Evolutionary conservation across 1,140 invertebrate genomes (phyloP).

Genomic region (Sesamia nonagrioides): DNA sequence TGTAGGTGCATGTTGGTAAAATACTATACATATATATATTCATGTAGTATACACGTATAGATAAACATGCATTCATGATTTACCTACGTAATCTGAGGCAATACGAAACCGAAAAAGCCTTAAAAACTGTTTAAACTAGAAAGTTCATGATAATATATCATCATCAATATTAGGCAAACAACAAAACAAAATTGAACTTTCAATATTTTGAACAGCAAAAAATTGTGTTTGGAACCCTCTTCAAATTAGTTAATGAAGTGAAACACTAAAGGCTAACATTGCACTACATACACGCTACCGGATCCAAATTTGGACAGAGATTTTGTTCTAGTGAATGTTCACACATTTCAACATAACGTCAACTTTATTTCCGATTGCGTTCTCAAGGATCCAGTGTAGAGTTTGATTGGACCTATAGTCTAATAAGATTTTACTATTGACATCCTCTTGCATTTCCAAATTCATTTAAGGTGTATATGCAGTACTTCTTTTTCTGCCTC

Average conservation of each 20-base stretch:
- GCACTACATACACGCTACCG: not conserved
- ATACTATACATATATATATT: not conserved
- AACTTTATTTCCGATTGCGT: not conserved
- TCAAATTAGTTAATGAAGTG: constrained; percentile 62
- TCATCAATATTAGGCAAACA: not conserved
- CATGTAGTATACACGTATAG: too few relatives aligned
- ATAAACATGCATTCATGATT: too few relatives aligned
- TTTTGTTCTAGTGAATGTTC: not conserved
- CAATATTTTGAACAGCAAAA: constrained; percentile 38
- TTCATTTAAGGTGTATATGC: too few relatives aligned
- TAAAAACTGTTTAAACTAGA: constrained; percentile 5
- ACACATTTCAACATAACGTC: too few relatives aligned
- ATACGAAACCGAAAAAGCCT: not conserved
- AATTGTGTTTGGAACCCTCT: constrained; percentile 53
- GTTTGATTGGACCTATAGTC: too few relatives aligned
- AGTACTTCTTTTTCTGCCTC: not conserved
- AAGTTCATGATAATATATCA: constrained; percentile 4
- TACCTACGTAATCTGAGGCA: not conserved
- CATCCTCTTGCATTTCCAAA: too few relatives aligned
- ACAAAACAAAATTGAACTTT: not conserved
- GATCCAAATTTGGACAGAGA: constrained; percentile 13
- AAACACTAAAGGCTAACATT: constrained; percentile 52
- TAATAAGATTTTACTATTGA: too few relatives aligned
- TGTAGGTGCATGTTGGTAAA: constrained; percentile 14
- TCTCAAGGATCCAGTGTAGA: too few relatives aligned